Evolutionary conservation across 64 coral and sea anemone species (phyloP), one percentile per base, ranked within the genome.

Genomic region (Porites australiensis): DNA sequence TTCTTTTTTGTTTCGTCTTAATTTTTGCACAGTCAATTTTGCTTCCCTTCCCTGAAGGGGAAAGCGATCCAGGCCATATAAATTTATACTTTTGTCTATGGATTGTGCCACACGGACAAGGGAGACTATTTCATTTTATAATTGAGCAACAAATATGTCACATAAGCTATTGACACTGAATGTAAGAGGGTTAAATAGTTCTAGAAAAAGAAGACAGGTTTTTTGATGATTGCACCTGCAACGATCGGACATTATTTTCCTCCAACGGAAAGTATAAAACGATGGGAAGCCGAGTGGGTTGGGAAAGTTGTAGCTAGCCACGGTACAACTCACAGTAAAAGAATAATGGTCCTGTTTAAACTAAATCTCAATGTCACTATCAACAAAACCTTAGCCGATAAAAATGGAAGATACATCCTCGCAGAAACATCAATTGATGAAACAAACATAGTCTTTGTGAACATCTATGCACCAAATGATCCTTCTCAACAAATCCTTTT

Each of bases 181-280:
- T 37, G 55, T 86, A 22, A 86, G 63, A 15, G 83, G 83, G 59
- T 45, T 70, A 68, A 86, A 86, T 19, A 86, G 44, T 48, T 2
- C 68, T 8, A 52, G 2, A 57, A 88, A 73, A 88, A 45, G 52
- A 19, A 75, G 47, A 19, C 67, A 88, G 13, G 68, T 72, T 48
- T 88, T 88, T 20, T 12, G 86, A 88, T 52, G 50, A 27, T 9
- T 88, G 11, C 86, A 75, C 49, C 43, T 59, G 19, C 87, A 89
- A 64, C 74, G 61, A 10, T 16, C 22, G 13, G 72, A 89, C 44
- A 44, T 77, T 10, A 44, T 75, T 77, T 89, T 89, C 9, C 45
- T 89, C 15, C 87, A 64, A 63, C 51, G 13, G 11, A 89, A 75
- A 75, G 3, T 37, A 77, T 49, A 22, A 57, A 74, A 18, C 13